Conservation (phyloP, 2,113 vertebrate species). For the Oreotragus oreotragus region DNA sequence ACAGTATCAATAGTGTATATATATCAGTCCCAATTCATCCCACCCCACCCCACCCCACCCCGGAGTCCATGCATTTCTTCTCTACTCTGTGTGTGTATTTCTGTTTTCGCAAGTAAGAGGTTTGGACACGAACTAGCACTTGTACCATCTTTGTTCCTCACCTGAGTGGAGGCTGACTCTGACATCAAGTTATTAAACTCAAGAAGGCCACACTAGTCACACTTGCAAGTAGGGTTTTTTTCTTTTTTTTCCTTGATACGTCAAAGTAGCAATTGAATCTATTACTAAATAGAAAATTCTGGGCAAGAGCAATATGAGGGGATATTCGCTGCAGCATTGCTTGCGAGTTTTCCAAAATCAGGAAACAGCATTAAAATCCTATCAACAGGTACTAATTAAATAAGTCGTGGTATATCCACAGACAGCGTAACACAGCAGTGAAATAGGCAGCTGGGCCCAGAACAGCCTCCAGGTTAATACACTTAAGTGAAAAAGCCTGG, state of each 20-base stretch:
- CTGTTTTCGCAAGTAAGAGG: fast-evolving
- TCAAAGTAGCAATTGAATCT: neutral
- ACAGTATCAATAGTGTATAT: neutral
- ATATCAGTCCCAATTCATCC: neutral
- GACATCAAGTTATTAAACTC: neutral
- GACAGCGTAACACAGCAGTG: neutral
- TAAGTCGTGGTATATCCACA: neutral
- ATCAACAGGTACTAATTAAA: neutral
- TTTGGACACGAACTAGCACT: neutral
- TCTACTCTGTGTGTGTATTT: neutral
- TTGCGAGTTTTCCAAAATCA: neutral
- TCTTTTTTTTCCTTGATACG: fast-evolving
- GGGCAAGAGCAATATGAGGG: neutral
- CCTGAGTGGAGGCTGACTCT: no score
- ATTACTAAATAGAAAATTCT: neutral
- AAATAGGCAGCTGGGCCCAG: neutral
- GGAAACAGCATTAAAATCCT: neutral
- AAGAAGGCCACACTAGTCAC: neutral
- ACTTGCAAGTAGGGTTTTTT: neutral
- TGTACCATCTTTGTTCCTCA: neutral
- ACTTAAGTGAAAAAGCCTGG: neutral
- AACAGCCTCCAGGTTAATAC: neutral
- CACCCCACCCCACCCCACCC: neutral
- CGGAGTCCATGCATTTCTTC: neutral
- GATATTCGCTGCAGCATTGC: neutral